Evolutionary conservation across 2,797 vertebrate genomes (phyloP).

Genomic region (Ctenopoma multispine): DNA sequence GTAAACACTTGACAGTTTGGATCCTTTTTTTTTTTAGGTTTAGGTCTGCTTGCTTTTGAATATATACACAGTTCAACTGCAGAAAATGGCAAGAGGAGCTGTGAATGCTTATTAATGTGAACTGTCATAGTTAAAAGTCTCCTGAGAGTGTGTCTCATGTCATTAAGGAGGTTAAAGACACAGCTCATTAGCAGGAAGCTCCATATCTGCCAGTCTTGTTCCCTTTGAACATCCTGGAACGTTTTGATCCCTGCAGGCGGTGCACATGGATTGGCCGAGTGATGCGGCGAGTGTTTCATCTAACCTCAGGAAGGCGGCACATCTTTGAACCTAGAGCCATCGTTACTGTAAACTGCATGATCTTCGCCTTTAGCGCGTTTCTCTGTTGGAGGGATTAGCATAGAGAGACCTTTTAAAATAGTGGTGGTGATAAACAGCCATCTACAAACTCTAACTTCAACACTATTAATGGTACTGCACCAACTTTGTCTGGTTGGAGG

Average conservation of each 20-base stretch:
- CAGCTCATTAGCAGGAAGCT: constrained; percentile 57
- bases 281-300: constrained; percentile 23
- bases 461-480: neutral
- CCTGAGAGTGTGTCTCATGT: constrained; percentile 30
- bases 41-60: neutral
- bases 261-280: constrained; percentile 22
- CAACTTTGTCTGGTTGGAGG: neutral
- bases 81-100: constrained; percentile 19
- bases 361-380: constrained; percentile 17
- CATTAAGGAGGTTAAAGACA: constrained; percentile 49
- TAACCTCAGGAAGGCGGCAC: constrained; percentile 28
- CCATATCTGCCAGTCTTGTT: constrained; percentile 40
- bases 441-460: neutral
- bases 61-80: constrained; percentile 30
- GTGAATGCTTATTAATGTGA: constrained; percentile 47
- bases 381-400: constrained; percentile 19
- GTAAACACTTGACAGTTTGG: constrained; percentile 2
- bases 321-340: constrained; percentile 18
- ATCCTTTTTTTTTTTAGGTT: neutral
- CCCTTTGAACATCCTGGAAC: constrained; percentile 63
- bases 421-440: neutral
- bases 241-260: constrained; percentile 55
- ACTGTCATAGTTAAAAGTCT: constrained; percentile 39
- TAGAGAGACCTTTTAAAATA: constrained; percentile 2
- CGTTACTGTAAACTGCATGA: constrained; percentile 10